Evolutionary conservation across 2,888 invertebrate species (phyloP).

Genomic region (Salticus scenicus): DNA sequence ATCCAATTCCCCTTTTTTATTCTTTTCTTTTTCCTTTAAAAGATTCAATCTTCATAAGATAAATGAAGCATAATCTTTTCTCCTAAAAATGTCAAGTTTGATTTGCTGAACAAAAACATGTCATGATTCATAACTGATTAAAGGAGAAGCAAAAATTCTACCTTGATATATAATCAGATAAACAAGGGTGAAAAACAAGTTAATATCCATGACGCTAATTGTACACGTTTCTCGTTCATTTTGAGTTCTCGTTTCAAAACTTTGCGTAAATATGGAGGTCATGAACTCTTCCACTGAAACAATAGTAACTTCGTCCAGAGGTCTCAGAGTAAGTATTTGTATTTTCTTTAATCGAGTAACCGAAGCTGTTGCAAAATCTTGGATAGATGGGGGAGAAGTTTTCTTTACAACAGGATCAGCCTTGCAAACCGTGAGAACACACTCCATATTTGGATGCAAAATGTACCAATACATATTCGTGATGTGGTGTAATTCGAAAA

Average conservation of each 20-base stretch:
- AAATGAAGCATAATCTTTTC: too few relatives aligned
- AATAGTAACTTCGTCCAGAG: neutral
- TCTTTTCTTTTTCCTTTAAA: too few relatives aligned
- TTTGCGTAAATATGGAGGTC: slow-evolving; percentile 7
- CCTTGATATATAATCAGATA: slow-evolving; percentile 7
- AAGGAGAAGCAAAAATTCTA: neutral
- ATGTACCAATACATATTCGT: neutral
- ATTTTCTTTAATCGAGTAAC: neutral
- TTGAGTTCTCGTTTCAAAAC: slow-evolving; percentile 6
- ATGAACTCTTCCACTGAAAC: neutral
- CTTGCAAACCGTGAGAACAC: neutral
- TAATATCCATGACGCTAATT: slow-evolving; percentile 11
- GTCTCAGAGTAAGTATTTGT: neutral
- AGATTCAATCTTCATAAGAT: too few relatives aligned
- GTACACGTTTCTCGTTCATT: neutral
- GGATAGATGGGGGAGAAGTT: neutral
- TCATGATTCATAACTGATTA: neutral
- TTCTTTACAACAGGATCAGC: neutral
- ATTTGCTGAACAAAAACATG: neutral
- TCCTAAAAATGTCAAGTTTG: slow-evolving; percentile 3
- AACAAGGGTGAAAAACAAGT: slow-evolving; percentile 8
- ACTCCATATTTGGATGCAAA: slow-evolving; percentile 2
- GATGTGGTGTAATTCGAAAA: neutral
- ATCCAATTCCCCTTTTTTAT: too few relatives aligned
- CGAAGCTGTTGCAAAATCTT: neutral